Evolutionary conservation across 2,113 vertebrate genomes (phyloP).

Genomic region (Solenodon paradoxus): DNA sequence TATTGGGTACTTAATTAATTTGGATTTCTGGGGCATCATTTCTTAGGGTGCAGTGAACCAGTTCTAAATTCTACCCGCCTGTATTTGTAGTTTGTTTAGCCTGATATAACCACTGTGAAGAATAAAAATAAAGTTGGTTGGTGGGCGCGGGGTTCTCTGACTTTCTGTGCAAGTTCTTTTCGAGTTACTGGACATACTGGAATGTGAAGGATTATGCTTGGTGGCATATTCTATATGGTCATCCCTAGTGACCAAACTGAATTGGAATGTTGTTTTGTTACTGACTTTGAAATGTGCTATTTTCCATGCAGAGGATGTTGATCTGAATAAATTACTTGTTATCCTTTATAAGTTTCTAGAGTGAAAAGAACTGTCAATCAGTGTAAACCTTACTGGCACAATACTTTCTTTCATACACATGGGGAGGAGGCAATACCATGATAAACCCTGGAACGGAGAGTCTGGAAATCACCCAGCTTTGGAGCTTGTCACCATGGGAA

Average conservation of each 20-base stretch:
- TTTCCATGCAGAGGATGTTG: conserved; percentile 51
- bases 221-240: conserved; percentile 50
- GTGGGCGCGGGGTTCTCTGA: neutral
- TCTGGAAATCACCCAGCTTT: neutral
- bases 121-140: neutral
- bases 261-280: conserved; percentile 66
- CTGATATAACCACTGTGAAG: neutral
- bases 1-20: conserved; percentile 22
- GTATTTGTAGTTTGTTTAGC: neutral
- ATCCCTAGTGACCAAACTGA: conserved; percentile 41
- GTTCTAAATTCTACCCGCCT: neutral
- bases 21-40: neutral
- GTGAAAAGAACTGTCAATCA: neutral
- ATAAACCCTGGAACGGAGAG: neutral
- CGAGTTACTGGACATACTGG: neutral
- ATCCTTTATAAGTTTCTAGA: conserved; percentile 32
- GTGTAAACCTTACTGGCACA: conserved; percentile 16
- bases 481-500: neutral
- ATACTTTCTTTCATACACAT: conserved; percentile 39
- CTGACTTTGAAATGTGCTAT: conserved; percentile 37
- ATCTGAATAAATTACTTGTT: conserved; percentile 59
- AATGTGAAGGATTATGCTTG: conserved; percentile 25
- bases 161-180: neutral
- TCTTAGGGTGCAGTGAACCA: neutral
- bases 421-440: neutral